Percentiles rank a stretch among this genome's conserved stretches.
Conservation (phyloP, 2,888 invertebrate genomes). For the Callimorpha dominula region DNA sequence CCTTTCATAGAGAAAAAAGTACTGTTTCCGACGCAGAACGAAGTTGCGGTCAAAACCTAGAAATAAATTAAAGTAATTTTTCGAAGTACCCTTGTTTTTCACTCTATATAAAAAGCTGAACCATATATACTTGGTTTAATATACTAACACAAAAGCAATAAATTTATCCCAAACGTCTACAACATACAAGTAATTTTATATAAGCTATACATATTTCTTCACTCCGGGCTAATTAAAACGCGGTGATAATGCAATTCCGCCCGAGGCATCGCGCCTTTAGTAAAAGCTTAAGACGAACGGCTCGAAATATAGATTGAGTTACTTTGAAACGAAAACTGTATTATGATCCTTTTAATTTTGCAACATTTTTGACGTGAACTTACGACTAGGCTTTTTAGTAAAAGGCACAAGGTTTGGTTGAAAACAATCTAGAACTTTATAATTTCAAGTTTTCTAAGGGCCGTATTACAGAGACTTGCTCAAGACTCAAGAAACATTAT, state of each 20-base stretch:
- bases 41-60: too few species aligned
- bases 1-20: too few species aligned
- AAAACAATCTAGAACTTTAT: neutral
- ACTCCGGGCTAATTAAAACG: conserved; percentile 52
- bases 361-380: conserved; percentile 30
- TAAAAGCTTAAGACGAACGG: conserved; percentile 45
- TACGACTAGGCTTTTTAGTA: conserved; percentile 12
- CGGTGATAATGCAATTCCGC: conserved; percentile 58
- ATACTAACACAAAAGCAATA: neutral
- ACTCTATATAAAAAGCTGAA: neutral
- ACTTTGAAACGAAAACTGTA: conserved; percentile 55
- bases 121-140: neutral
- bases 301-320: conserved; percentile 55
- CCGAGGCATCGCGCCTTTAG: conserved; percentile 41
- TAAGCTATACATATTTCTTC: conserved; percentile 26
- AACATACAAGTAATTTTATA: neutral
- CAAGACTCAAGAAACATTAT: neutral
- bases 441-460: neutral
- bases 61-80: neutral
- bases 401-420: neutral
- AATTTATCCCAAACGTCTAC: neutral
- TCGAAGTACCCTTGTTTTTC: neutral
- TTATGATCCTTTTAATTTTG: conserved; percentile 51
- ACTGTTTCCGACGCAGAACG: too few species aligned
- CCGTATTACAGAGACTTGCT: neutral